Base-by-base conservation (phyloP, 2,888 invertebrate species). In the Electrophaes corylata region DNA sequence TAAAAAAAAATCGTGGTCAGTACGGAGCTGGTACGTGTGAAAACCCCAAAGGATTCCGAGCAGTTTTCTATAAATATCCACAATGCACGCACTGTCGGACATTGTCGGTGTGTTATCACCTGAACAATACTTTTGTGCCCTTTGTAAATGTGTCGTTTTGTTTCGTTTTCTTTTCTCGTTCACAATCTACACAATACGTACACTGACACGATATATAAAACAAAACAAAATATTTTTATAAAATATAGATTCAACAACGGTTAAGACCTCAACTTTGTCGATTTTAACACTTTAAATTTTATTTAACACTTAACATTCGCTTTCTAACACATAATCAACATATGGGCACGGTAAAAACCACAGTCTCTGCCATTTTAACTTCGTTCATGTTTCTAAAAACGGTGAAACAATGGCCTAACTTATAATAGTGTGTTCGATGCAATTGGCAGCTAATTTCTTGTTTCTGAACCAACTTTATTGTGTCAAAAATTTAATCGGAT, bases 391-490 rank as follows among this genome's bases (percentile, higher is more conserved):
- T 55, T 83, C 81, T 84, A 85, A 88, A 89, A 89, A 89, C 86
- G 78, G 79, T 73, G 82, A 86, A 88, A 88, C 90, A 90, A 88
- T 84, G 74, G 71, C 65, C 78, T 71, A 89, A 89, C 88, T 90
- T 88, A 88, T 90, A 90, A 90, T 88, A 88, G 89, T 88, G 83
- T 87, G 84, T 84, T 84, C 78, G 78, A 76, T 90, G 90, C 85
- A 83, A 88, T 87, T 90, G 90, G 89, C 90, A 90, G 90, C 83
- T 90, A 90, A 90, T 90, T 90, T 84, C 86, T 85, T 85, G 79
- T 79, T 79, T 73, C 77, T 73, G 71, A 69, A 75, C 74, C 81
- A 77, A 78, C 79, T 75, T 73, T 72, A 81, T 80, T 86, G 85
- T 84, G 84, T 81, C 80, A 75, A 81, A 67, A 80, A 76, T 84